Percentiles rank a stretch among this genome's conserved stretches.
Evolutionary conservation across 2,113 vertebrate species (phyloP).

Genomic region (Boleophthalmus pectinirostris): DNA sequence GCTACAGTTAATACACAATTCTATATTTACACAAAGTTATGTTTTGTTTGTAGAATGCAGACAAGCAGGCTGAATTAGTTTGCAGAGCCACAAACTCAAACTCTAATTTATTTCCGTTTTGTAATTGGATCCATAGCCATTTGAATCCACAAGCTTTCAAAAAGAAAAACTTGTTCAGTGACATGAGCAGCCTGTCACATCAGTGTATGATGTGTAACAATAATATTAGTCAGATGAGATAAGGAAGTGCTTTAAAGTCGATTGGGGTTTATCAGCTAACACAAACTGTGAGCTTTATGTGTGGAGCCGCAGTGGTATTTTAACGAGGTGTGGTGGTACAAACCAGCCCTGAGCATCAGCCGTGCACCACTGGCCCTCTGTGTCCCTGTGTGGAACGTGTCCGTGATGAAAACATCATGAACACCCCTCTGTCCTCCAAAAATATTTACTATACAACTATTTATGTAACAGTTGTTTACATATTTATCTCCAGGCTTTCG

Average conservation of each 20-base stretch:
- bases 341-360: slow-evolving; percentile 10
- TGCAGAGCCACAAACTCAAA: slow-evolving; percentile 21
- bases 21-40: slow-evolving; percentile 1
- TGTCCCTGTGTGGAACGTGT: not conserved
- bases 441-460: not conserved
- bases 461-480: slow-evolving; percentile 39
- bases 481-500: not conserved
- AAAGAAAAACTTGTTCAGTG: slow-evolving; percentile 11
- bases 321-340: slow-evolving; percentile 91
- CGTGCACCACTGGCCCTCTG: not conserved
- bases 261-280: slow-evolving; percentile 90
- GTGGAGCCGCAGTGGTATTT: slow-evolving; percentile 86
- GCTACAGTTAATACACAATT: slow-evolving; percentile 20
- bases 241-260: slow-evolving; percentile 83
- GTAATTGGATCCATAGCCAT: not conserved
- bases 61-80: slow-evolving; percentile 17
- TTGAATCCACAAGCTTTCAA: not conserved
- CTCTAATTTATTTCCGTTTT: slow-evolving; percentile 11
- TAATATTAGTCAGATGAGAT: slow-evolving; percentile 88
- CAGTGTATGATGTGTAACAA: slow-evolving; percentile 80
- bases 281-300: slow-evolving; percentile 86
- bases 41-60: slow-evolving; percentile 9
- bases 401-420: slow-evolving; percentile 2
- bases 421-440: not conserved
- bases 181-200: slow-evolving; percentile 80